These are phyloP conservation scores for Chrysomela aeneicollis DNA, from an alignment of 2,888 invertebrate species.

Conservation along the genomic window DNA sequence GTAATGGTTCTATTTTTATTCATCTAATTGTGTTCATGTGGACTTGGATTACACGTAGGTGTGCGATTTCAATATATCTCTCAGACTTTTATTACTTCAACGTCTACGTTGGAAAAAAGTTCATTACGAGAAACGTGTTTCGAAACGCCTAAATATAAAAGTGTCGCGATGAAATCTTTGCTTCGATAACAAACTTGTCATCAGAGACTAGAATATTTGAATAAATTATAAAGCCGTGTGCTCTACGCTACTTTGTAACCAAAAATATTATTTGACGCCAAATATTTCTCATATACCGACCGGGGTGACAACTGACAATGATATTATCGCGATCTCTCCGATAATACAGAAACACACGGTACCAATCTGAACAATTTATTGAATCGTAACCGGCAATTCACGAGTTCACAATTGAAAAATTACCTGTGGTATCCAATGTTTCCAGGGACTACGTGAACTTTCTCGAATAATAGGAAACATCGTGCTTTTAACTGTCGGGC, in stretches of 20 bases:
- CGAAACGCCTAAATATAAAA: neutral
- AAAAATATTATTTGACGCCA: neutral
- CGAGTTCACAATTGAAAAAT: too few species aligned
- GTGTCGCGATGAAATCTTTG: neutral
- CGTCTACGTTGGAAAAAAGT: neutral
- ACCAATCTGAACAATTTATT: too few species aligned
- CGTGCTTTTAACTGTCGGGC: too few species aligned
- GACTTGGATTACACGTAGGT: constrained; percentile 44
- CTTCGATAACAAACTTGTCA: neutral
- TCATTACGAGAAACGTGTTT: constrained; percentile 1
- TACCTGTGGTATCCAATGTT: too few species aligned
- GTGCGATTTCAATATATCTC: constrained; percentile 40
- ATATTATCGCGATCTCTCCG: too few species aligned
- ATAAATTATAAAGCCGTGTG: neutral
- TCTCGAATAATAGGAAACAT: too few species aligned
- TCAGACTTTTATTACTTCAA: constrained; percentile 32
- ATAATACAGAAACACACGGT: too few species aligned
- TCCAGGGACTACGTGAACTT: too few species aligned
- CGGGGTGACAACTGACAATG: too few species aligned
- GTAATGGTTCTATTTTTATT: constrained; percentile 42
- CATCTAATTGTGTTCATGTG: constrained; percentile 43
- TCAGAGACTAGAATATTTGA: neutral
- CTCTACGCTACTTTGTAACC: neutral
- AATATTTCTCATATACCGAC: too few species aligned
- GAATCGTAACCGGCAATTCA: too few species aligned